Base-by-base conservation (phyloP, 2,797 vertebrate species). In the Ataeniobius toweri region DNA sequence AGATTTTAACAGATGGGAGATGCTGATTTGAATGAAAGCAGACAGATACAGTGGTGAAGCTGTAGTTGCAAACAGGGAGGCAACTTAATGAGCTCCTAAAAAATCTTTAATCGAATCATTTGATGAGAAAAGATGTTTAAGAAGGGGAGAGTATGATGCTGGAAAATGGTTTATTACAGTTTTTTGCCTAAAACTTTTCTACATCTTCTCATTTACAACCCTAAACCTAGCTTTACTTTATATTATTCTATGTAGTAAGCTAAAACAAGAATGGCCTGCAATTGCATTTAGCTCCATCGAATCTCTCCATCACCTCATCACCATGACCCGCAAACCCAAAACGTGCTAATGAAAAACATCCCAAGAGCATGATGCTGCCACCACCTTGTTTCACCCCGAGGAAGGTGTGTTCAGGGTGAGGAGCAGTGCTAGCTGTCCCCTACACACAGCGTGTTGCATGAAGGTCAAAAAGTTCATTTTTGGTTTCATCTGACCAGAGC, bases 21-120 rank as follows among this genome's bases (percentile, higher is more conserved):
- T 88, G 79, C 75, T 83, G 88, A 90, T 91, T 77, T 84, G 81
- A 91, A 91, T 85, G 78, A 89, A 82, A 85, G 68, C 75, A 82
- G 91, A 90, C 90, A 88, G 79, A 79, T 88, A 90, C 86, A 86
- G 84, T 82, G 83, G 79, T 55, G n/a, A 75, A 80, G 80, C 79
- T 80, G 46, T 74, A 83, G 16, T 65, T 3, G 39, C 73, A 83
- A 89, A 89, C 76, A 69, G 77, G 53, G 63, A 79, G 39, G 58
- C 73, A n/a, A 78, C 83, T 83, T 93, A 92, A 93, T 91, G 87
- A 93, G 89, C 84, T 79, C 80, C 71, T 79, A 24, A 46, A 63
- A 80, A 73, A 68, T 67, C 73, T 41, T 67, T 65, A 20, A 16
- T 65, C 18, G 71, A 41, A 76, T n/a, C 70, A 36, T 73, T n/a